A percentile compares a stretch with the other conserved stretches of the same genome.
Evolutionary conservation across 2,888 invertebrate species (phyloP).

Genomic region (Auanema sp.): DNA sequence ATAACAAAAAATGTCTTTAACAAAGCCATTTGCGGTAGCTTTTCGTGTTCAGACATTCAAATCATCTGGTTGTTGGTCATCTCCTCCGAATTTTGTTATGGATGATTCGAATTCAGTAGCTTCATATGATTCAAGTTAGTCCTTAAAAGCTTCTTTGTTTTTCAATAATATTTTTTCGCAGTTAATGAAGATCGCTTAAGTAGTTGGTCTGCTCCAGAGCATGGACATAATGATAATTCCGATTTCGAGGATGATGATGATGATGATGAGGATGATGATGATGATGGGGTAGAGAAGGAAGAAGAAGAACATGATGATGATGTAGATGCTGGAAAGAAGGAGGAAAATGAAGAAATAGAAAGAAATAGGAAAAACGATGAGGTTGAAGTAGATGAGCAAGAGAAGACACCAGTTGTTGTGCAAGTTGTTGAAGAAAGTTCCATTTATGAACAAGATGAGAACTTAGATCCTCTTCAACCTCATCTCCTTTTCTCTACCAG

Average conservation of each 20-base stretch:
- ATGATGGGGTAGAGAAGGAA: slow-evolving; percentile 8
- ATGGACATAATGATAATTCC: slow-evolving; percentile 1
- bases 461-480: too few relatives aligned
- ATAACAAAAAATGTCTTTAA: background rate
- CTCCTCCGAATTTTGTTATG: slow-evolving; percentile 34
- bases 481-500: slow-evolving; percentile 19
- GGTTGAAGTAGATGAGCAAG: background rate
- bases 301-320: slow-evolving; percentile 3
- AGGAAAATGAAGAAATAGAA: background rate
- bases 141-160: slow-evolving; percentile 1
- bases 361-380: too few relatives aligned
- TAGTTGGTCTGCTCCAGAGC: slow-evolving; percentile 24
- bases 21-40: background rate
- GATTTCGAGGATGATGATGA: slow-evolving; percentile 22
- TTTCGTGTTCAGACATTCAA: too few relatives aligned
- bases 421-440: background rate
- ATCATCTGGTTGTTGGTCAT: slow-evolving; percentile 34
- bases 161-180: slow-evolving; percentile 1
- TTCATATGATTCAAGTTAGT: background rate
- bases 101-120: slow-evolving; percentile 15
- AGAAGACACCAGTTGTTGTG: background rate
- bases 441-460: too few relatives aligned
- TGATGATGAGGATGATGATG: slow-evolving; percentile 8
- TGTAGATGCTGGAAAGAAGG: slow-evolving; percentile 8
- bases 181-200: slow-evolving; percentile 11